phyloP scores from a whole-genome alignment of 2,113 vertebrate species.

The Muntiacus muntjak region DNA sequence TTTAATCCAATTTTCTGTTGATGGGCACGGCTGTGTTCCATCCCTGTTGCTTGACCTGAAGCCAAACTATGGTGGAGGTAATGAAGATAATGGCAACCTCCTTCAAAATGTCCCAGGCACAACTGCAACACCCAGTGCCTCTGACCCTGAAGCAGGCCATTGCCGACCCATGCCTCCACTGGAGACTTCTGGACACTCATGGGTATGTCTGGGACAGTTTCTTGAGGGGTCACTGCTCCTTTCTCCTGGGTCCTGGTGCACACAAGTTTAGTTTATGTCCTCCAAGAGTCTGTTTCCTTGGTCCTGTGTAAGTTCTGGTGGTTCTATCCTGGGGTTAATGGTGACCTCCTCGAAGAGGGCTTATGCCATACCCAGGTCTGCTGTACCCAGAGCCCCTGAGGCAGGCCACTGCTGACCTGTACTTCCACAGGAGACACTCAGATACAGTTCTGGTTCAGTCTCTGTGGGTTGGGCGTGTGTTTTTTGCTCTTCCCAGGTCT shows the following conservation, averaged over 20 bases:
- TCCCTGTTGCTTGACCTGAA: background rate
- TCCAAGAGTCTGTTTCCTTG: background rate
- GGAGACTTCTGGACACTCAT: background rate
- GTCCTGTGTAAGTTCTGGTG: background rate
- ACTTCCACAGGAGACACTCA: background rate
- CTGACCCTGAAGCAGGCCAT: background rate
- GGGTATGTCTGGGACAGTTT: background rate
- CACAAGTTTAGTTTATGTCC: background rate
- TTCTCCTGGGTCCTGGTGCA: background rate
- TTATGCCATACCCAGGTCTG: background rate
- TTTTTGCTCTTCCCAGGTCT: background rate
- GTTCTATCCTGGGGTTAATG: background rate
- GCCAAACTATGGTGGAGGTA: background rate
- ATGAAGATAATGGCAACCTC: background rate
- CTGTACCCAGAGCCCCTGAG: background rate
- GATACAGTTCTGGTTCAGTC: background rate
- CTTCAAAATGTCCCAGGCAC: background rate
- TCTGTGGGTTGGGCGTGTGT: background rate
- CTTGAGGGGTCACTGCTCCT: background rate
- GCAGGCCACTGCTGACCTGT: background rate
- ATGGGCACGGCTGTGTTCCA: background rate
- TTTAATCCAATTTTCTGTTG: background rate
- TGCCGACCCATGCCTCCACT: background rate
- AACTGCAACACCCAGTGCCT: background rate
- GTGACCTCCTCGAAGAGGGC: background rate